Conservation (phyloP, 2,113 vertebrate genomes). For the Notarius quadriscutis region DNA sequence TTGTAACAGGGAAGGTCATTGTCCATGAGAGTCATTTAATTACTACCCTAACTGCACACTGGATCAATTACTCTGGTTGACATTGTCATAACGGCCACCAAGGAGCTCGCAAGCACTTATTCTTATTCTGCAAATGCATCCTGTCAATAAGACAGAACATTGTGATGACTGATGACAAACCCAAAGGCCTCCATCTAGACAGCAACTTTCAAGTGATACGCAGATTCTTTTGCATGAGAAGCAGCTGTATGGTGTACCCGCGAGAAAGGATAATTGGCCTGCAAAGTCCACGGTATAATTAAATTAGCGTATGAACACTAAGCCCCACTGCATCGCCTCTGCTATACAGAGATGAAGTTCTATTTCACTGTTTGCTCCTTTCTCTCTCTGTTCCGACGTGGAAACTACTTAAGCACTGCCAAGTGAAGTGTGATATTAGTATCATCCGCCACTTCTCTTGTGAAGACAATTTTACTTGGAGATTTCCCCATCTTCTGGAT, state of each 20-base stretch:
- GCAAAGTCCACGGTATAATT: constrained; percentile 49
- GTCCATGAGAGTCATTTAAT: constrained; percentile 49
- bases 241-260: neutral
- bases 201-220: constrained; percentile 37
- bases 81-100: constrained; percentile 56
- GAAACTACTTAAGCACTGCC: constrained; percentile 64
- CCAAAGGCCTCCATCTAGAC: constrained; percentile 34
- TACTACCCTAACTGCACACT: constrained; percentile 54
- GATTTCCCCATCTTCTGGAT: constrained; percentile 63
- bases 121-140: constrained; percentile 53
- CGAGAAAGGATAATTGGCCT: constrained; percentile 46
- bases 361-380: constrained; percentile 23
- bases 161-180: constrained; percentile 52
- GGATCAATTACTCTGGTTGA: constrained; percentile 59
- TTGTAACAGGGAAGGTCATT: constrained; percentile 44
- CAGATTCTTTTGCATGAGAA: constrained; percentile 23
- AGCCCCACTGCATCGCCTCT: constrained; percentile 17
- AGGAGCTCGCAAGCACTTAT: constrained; percentile 52
- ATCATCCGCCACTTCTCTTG: constrained; percentile 65
- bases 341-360: constrained; percentile 26
- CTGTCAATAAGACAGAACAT: constrained; percentile 56
- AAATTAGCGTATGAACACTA: constrained; percentile 45
- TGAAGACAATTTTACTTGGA: constrained; percentile 64
- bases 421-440: constrained; percentile 69
- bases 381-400: constrained; percentile 19